phyloP scores from a whole-genome alignment of 2,888 invertebrate genomes.

The Macropis europaea region DNA sequence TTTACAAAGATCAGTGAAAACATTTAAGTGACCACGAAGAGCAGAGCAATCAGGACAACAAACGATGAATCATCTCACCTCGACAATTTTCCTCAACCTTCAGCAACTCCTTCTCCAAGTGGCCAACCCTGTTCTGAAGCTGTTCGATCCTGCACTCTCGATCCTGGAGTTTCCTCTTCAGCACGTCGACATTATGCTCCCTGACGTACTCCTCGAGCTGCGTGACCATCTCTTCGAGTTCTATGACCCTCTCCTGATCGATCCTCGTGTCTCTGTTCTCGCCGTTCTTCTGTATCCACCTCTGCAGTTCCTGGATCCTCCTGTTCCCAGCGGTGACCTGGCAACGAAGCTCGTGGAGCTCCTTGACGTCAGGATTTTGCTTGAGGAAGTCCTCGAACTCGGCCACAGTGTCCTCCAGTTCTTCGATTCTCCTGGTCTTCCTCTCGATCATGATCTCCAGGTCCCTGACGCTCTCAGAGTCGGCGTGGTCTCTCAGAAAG shows the following conservation, averaged over 20 bases:
- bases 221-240: constrained; percentile 74
- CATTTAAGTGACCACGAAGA: no score
- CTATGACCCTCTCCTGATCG: constrained; percentile 69
- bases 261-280: constrained; percentile 79
- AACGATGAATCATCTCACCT: constrained; percentile 31
- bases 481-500: constrained; percentile 82
- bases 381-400: constrained; percentile 82
- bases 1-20: no score
- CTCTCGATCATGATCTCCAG: constrained; percentile 82
- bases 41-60: no score
- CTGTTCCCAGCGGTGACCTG: constrained; percentile 61
- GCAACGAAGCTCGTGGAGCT: constrained; percentile 72
- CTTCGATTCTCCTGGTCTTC: constrained; percentile 87
- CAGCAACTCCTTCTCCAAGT: constrained; percentile 56
- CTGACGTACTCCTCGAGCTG: constrained; percentile 74
- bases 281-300: constrained; percentile 82
- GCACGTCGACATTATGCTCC: constrained; percentile 70
- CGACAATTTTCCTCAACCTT: constrained; percentile 25
- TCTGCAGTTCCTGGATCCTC: constrained; percentile 76
- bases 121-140: constrained; percentile 59
- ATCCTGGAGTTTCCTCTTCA: constrained; percentile 71
- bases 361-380: constrained; percentile 80
- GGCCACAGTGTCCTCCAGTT: constrained; percentile 86
- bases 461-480: constrained; percentile 83
- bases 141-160: constrained; percentile 72